Evolutionary conservation across 1,140 invertebrate species (phyloP), one percentile per base, ranked within the genome.

Genomic region (Drosophila ironensis): DNA sequence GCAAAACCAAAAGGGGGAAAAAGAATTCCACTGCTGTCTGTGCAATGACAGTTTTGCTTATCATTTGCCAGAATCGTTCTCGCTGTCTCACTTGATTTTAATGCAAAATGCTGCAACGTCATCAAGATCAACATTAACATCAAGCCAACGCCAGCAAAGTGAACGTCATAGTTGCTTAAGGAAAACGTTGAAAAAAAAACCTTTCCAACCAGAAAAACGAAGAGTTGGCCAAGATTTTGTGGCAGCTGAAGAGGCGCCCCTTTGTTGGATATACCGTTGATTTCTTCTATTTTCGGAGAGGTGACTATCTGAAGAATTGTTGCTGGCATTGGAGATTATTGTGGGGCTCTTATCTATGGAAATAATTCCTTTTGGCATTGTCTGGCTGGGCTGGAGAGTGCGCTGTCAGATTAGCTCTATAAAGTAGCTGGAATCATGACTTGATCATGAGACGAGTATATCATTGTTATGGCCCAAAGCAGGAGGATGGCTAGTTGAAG

Each of bases 41-140:
- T 56, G 53, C 48, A 68, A 72, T 76, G 77, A 82, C 78, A 81
- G 73, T 77, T 77, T 84, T 84, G 78, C 77, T 82, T 82, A 82
- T 82, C 77, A 82, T 71, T 84, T 82, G 64, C 59, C 61, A 63
- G 61, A 51, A 84, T 54, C 52, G 61, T 72, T 72, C 72, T 72
- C 38, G 46, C 57, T 20, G 53, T 35, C 54, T 28, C n/a, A 20
- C 0, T 63, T 17, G 41, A 25, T 30, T 24, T 24, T 28, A 63
- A 63, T 64, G 60, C 42, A 48, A 63, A 64, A 64, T 70, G 63
- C 50, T 68, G 50, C 64, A 68, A 46, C 59, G 60, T 66, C 64
- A 68, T 64, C 42, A 48, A 28, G 17, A 47, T 38, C 59, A 48
- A 61, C 59, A 63, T 48, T 47, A 63, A 30, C 17, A 52, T 40